Evolutionary conservation across 2,888 invertebrate species (phyloP), one percentile per base, ranked within the genome.

Genomic region (Lasiommata megera): DNA sequence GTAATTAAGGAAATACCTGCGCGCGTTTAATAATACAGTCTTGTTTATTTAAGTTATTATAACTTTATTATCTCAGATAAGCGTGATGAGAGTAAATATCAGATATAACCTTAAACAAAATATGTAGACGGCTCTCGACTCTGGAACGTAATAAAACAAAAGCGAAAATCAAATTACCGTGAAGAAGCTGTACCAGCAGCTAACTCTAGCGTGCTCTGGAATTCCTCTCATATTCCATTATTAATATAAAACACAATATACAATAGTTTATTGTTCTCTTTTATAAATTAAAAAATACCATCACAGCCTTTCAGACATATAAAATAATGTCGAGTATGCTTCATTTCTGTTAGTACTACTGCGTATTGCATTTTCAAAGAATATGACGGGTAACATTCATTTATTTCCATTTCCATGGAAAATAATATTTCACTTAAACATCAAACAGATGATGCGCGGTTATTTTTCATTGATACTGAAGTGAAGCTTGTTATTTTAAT

Each of bases 241-340:
- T 38, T 37, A 37, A 23, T 37, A 14, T 0, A n/a, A n/a, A n/a
- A n/a, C n/a, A n/a, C n/a, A n/a, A n/a, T n/a, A 38, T 6, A 51
- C 51, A 40, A 51, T 38, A 51, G 29, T 16, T 28, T 40, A 51
- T 51, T 51, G 38, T 51, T 28, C 38, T 28, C 16, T 28, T 38
- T 51, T 11, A 14, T 46, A 17, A 31, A 28, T 40, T 38, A 40
- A 51, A 48, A 51, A 40, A 51, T 40, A 1, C 51, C 38, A 40
- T 50, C 38, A 50, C 38, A 38, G 23, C 14, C 50, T 12, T 40
- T 17, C 29, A 29, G 37, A 37, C 14, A 7, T 18, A 48, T 37
- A 38, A 38, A 40, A 51, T 28, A 40, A 51, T 40, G 48, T 23
- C 23, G 18, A 51, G 51, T 40, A n/a, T 38, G 48, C 48, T 37